phyloP scores from a whole-genome alignment of 1,140 invertebrate genomes.

The Triops longicaudatus region DNA sequence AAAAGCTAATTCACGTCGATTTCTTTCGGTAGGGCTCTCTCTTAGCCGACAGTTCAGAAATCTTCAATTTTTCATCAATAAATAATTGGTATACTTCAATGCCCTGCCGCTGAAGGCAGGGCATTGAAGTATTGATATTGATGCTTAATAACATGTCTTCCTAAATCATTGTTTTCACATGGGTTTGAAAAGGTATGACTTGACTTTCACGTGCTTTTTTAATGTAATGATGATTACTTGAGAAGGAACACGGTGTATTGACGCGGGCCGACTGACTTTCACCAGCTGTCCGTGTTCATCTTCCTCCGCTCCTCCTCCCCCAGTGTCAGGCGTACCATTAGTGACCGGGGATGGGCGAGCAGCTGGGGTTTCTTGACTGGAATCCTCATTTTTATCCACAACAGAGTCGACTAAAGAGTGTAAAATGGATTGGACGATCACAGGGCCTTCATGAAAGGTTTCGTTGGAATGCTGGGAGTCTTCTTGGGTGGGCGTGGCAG shows the following conservation, averaged over 20 bases:
- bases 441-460: not conserved
- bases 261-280: not conserved
- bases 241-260: slow-evolving; percentile 38
- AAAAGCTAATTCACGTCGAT: no score
- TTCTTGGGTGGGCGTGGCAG: not conserved
- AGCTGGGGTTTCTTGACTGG: not conserved
- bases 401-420: not conserved
- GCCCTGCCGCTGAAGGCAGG: no score
- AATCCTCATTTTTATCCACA: not conserved
- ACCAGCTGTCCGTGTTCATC: not conserved
- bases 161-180: no score
- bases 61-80: not conserved
- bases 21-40: no score
- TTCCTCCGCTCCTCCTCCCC: not conserved
- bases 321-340: not conserved
- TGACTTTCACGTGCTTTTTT: no score
- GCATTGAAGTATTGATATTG: no score
- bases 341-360: no score
- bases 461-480: not conserved
- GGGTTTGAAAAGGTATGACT: no score
- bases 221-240: slow-evolving; percentile 33
- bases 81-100: no score
- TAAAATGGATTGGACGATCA: slow-evolving; percentile 2
- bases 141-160: no score
- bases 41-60: not conserved